Evolutionary conservation across 2,113 vertebrate species (phyloP), one percentile per base, ranked within the genome.

Genomic region (Morone saxatilis): DNA sequence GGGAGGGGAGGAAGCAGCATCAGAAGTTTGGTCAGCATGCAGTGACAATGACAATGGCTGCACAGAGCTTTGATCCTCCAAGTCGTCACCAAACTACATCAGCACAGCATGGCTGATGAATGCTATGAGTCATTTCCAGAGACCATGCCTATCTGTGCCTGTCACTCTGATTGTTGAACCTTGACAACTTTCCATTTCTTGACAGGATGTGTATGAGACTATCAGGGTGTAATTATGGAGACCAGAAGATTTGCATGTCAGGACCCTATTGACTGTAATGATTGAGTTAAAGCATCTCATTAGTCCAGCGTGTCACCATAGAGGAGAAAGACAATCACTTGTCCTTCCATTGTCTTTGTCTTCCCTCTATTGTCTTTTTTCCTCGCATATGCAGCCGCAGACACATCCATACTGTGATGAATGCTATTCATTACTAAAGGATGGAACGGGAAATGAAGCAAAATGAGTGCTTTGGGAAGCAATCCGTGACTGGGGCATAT

Each of bases 381-480:
- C 45, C 40, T 43, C 47, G 48, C n/a, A 54, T 77, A 51, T 31
- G 31, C 31, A 73, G 80, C 72, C 69, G 38, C 31, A 73, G 79
- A 84, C 72, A 61, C 57, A 72, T 84, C 50, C 67, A 84, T 76
- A 60, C 63, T 56, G 45, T 87, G 83, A 90, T 89, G 75, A 88
- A 92, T 92, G 80, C 84, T 76, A 48, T 88, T 91, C 82, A 91
- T 91, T 87, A 90, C 82, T 16, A 53, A 84, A 83, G 62, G 53
- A 84, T 86, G 78, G 76, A 85, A 76, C 2, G 20, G 78, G 83
- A 88, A 90, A 90, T 90, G 75, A 81, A 87, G 88, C 65, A 54
- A 80, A 91, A 93, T 88, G 84, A 80, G 86, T 69, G 57, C 79
- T 88, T 78, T 84, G 59, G 69, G 75, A 80, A 71, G 47, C 65